Conservation (phyloP, 2,888 invertebrate genomes). For the Leptopilina myrica region DNA sequence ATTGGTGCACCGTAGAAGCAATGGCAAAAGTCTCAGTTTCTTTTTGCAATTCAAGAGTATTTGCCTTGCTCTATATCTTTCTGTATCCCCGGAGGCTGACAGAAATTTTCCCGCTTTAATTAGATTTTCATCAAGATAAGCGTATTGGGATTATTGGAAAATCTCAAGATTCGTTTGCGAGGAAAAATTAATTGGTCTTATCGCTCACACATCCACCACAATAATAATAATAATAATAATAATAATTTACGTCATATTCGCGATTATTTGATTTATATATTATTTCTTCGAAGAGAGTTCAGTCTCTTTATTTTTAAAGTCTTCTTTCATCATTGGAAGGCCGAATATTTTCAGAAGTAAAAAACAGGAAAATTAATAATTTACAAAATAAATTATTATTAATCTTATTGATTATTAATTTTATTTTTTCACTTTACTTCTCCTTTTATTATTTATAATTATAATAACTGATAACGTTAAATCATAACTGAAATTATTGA, state of each 20-base stretch:
- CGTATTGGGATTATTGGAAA: constrained; percentile 64
- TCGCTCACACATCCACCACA: not conserved
- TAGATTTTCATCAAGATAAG: constrained; percentile 57
- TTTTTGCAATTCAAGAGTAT: constrained; percentile 25
- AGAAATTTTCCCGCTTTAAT: constrained; percentile 55
- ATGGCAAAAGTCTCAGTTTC: constrained; percentile 32
- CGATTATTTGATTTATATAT: not conserved
- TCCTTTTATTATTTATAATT: no score
- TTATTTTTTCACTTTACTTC: no score
- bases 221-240: not conserved
- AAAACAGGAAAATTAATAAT: no score
- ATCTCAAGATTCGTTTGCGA: constrained; percentile 51
- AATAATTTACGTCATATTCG: constrained; percentile 49
- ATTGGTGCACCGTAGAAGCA: not conserved
- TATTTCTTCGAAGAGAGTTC: not conserved
- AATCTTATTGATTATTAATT: no score
- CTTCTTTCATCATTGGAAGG: no score
- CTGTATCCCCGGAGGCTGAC: constrained; percentile 31
- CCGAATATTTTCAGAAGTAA: no score
- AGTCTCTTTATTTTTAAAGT: no score
- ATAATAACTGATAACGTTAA: no score
- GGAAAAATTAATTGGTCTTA: constrained; percentile 18
- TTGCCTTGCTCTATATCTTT: constrained; percentile 14
- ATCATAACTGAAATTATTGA: no score
- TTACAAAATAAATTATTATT: no score